A percentile compares a stretch with the other conserved stretches of the same genome.
Evolutionary conservation across 2,797 vertebrate genomes (phyloP).

Genomic region (Sebastes diaconus): DNA sequence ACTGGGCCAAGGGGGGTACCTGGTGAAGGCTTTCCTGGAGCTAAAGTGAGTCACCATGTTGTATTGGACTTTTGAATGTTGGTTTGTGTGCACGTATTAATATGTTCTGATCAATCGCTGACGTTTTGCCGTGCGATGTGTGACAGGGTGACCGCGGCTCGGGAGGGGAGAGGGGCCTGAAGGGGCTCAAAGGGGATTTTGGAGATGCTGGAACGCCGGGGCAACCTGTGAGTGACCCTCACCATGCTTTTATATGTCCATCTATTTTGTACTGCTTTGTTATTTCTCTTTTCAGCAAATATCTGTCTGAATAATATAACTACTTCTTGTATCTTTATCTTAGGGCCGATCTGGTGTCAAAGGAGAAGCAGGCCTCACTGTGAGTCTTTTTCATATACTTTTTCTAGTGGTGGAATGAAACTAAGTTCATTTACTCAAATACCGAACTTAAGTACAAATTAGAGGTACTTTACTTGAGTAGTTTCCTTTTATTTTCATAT

Average conservation of each 20-base stretch:
- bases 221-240: slow-evolving; percentile 79
- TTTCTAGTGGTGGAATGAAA: background rate
- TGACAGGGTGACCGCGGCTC: slow-evolving; percentile 88
- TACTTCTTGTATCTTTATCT: background rate
- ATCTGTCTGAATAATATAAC: background rate
- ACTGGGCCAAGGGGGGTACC: slow-evolving; percentile 86
- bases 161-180: slow-evolving; percentile 86
- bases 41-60: slow-evolving; percentile 81
- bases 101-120: background rate
- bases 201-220: slow-evolving; percentile 87
- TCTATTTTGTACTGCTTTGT: background rate
- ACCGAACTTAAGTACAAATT: background rate
- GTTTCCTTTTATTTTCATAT: background rate
- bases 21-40: slow-evolving; percentile 89
- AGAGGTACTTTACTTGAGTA: background rate
- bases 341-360: slow-evolving; percentile 86
- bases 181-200: slow-evolving; percentile 87
- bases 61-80: background rate
- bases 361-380: slow-evolving; percentile 90
- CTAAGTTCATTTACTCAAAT: background rate
- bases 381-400: slow-evolving; percentile 70
- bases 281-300: background rate
- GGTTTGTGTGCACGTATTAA: background rate
- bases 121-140: background rate
- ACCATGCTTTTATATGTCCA: background rate